Evolutionary conservation across 2,797 vertebrate species (phyloP).

Genomic region (Phrynocephalus guinanensis): DNA sequence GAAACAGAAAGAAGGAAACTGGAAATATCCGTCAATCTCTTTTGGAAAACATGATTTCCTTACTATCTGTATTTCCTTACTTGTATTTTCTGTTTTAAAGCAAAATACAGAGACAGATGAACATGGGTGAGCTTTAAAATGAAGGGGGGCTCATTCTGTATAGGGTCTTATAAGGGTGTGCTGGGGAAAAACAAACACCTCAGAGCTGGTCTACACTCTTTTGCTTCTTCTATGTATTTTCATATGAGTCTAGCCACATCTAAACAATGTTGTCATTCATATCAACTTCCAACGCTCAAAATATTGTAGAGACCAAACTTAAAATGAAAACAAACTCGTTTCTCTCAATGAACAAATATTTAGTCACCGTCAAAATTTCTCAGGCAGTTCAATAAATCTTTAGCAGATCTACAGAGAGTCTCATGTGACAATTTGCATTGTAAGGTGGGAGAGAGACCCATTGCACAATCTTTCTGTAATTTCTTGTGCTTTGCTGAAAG

Average conservation of each 20-base stretch:
- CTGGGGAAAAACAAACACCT: not conserved
- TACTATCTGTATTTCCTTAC: not conserved
- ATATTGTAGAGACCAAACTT: not conserved
- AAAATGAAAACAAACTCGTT: not conserved
- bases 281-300: not conserved
- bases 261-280: not conserved
- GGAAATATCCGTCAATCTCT: not conserved
- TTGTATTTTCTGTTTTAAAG: not conserved
- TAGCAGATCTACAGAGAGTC: not conserved
- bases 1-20: not conserved
- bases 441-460: not conserved
- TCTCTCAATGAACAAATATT: not conserved
- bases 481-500: not conserved
- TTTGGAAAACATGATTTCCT: not conserved
- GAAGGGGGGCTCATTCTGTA: too few species aligned
- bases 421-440: not conserved
- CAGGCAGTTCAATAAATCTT: not conserved
- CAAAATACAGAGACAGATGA: not conserved
- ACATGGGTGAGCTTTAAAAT: not conserved
- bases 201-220: not conserved
- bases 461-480: too few species aligned
- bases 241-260: not conserved
- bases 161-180: not conserved
- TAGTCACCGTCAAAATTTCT: not conserved
- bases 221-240: not conserved